phyloP scores from a whole-genome alignment of 2,797 vertebrate species.

The Buphagus erythrorhynchus region DNA sequence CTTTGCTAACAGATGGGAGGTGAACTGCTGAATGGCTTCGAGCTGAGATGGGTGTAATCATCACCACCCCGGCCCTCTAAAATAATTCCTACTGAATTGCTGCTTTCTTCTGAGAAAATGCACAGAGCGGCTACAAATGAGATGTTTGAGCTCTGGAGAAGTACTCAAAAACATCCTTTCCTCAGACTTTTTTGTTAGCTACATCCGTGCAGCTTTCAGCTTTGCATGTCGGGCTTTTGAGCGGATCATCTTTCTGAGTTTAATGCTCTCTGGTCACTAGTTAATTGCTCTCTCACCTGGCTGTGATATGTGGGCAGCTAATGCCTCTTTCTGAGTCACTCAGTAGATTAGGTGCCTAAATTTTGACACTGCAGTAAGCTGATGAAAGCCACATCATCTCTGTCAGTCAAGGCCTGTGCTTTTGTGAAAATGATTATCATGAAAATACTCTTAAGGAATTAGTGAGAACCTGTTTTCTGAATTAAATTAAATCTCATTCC shows the following conservation, averaged over 20 bases:
- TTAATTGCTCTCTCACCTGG: background rate
- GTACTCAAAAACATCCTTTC: background rate
- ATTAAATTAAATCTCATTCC: background rate
- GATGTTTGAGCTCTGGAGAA: background rate
- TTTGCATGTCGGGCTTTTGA: background rate
- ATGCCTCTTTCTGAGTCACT: background rate
- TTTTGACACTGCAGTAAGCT: background rate
- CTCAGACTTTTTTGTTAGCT: background rate
- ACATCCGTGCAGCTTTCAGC: background rate
- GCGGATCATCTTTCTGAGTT: background rate
- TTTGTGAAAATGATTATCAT: background rate
- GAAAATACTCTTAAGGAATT: background rate
- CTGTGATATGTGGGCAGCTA: background rate
- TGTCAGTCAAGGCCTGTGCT: background rate
- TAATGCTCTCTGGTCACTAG: background rate
- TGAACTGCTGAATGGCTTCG: background rate
- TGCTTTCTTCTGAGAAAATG: background rate
- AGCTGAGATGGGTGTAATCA: background rate
- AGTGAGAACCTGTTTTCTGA: background rate
- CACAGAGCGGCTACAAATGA: background rate
- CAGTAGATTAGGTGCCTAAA: background rate
- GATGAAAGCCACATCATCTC: background rate
- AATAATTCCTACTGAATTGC: background rate
- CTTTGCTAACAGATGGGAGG: background rate
- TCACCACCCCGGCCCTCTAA: rapidly evolving